Percentiles rank a stretch among this genome's conserved stretches.
Conservation (phyloP, 1,140 invertebrate species). For the Drosophila nebulosa region DNA sequence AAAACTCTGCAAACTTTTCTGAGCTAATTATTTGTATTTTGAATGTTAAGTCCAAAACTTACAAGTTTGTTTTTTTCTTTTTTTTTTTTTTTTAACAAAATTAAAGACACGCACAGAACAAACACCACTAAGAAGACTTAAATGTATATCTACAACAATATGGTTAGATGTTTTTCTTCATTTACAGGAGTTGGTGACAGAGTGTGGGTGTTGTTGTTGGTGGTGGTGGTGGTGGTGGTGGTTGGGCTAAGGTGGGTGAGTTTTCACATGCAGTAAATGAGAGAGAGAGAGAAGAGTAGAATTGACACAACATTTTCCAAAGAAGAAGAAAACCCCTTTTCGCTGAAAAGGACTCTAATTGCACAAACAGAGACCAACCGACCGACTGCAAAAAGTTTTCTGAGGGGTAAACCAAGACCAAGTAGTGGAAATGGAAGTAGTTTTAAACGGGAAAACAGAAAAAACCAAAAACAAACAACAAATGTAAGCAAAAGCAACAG, state of each 20-base stretch:
- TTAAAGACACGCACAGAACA: too few species aligned
- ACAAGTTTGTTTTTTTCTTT: too few species aligned
- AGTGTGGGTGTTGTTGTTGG: too few species aligned
- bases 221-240: neutral
- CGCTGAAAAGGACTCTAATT: conserved; percentile 13
- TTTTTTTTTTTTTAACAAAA: too few species aligned
- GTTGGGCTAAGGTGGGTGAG: neutral
- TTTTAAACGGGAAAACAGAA: neutral
- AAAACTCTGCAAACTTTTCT: too few species aligned
- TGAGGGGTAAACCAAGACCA: neutral
- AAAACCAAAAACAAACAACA: conserved; percentile 6
- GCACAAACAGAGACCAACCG: neutral
- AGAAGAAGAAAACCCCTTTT: neutral
- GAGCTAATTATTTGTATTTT: too few species aligned
- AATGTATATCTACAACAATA: neutral
- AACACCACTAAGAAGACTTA: too few species aligned
- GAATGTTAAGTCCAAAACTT: too few species aligned
- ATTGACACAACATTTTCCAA: neutral
- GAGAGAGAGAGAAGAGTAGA: neutral
- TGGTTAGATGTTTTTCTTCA: neutral
- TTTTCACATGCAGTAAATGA: neutral
- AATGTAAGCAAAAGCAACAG: conserved; percentile 29
- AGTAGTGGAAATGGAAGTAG: neutral
- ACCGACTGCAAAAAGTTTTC: conserved; percentile 1
- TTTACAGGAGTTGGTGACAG: too few species aligned